phyloP scores from a whole-genome alignment of 1,140 invertebrate genomes.

The Cardiocondyla obscurior region DNA sequence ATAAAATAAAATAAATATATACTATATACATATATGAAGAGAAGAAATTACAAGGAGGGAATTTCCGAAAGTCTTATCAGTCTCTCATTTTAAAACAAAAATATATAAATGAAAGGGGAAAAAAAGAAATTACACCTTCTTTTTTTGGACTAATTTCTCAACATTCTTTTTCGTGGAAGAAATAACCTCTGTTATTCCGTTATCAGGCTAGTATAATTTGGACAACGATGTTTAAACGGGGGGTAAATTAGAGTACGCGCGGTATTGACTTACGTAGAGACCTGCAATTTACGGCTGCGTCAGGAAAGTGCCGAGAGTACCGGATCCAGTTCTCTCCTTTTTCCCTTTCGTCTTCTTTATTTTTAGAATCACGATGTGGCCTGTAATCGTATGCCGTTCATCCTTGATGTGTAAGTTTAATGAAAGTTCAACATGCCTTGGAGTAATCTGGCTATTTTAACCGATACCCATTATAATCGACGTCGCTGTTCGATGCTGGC shows the following conservation, averaged over 20 bases:
- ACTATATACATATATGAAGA: too few relatives aligned
- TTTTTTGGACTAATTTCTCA: neutral
- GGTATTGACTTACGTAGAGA: neutral
- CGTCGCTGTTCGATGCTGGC: constrained; percentile 44
- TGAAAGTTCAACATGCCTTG: constrained; percentile 60
- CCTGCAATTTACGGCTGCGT: neutral
- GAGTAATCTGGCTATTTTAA: constrained; percentile 54
- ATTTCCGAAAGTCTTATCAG: too few relatives aligned
- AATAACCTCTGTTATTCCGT: neutral
- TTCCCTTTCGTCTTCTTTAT: neutral
- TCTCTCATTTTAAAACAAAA: neutral
- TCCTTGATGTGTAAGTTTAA: constrained; percentile 60
- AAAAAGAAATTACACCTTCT: neutral
- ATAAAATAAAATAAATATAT: too few relatives aligned
- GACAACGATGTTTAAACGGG: neutral
- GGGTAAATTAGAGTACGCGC: neutral
- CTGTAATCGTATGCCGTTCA: constrained; percentile 28
- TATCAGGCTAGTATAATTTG: neutral
- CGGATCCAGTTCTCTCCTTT: neutral
- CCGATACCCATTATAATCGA: constrained; percentile 63
- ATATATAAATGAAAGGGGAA: neutral
- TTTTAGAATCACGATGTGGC: neutral
- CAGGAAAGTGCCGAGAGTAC: neutral
- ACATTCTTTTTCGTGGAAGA: neutral
- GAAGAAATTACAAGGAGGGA: too few relatives aligned